These are phyloP conservation scores for Geodia barretti DNA, from an alignment of 37 sponge, comb jelly and placozoan species.

Conservation along the genomic window DNA sequence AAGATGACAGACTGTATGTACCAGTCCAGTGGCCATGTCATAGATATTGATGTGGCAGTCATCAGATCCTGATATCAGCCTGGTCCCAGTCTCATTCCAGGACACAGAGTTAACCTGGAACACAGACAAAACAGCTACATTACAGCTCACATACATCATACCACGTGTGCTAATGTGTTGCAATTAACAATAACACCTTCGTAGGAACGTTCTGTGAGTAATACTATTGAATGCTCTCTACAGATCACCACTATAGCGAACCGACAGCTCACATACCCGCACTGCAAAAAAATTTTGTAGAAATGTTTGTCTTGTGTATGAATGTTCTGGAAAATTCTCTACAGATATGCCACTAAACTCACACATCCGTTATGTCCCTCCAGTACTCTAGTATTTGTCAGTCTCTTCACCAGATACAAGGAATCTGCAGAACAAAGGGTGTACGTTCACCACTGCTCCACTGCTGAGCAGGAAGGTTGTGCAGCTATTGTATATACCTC, in stretches of 20 bases:
- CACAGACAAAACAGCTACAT: background rate
- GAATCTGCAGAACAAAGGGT: conserved; percentile 43
- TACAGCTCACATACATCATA: background rate
- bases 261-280: too few relatives aligned
- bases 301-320: too few relatives aligned
- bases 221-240: too few relatives aligned
- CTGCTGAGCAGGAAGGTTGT: background rate
- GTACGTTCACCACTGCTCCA: too few relatives aligned
- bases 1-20: conserved; percentile 3
- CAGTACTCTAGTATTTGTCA: conserved; percentile 24
- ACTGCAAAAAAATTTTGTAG: too few relatives aligned
- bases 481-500: conserved; percentile 7
- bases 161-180: background rate
- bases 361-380: conserved; percentile 76
- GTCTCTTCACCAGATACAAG: conserved; percentile 30
- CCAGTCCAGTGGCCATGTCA: conserved; percentile 31
- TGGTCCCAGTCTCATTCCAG: conserved; percentile 72
- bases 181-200: background rate
- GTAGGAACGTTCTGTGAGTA: background rate
- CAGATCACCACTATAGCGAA: too few relatives aligned
- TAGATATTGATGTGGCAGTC: conserved; percentile 86
- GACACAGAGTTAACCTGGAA: conserved; percentile 81
- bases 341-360: background rate
- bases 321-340: background rate
- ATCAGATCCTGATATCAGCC: conserved; percentile 81